These are phyloP conservation scores for Protobothrops flavoviridis DNA, from an alignment of 2,113 vertebrate species.

Conservation along the genomic window DNA sequence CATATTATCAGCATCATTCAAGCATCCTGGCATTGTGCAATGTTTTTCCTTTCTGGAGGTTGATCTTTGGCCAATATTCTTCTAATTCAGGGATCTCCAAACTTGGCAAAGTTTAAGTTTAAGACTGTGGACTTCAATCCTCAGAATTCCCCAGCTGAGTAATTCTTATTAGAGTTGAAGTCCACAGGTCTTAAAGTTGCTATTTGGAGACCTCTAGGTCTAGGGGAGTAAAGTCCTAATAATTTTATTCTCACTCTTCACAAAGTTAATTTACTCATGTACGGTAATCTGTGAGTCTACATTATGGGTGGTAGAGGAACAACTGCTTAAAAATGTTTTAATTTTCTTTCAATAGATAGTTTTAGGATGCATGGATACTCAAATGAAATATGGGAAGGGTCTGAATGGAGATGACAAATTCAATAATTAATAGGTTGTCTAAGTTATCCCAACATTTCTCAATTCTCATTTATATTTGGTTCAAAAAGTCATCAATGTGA, in stretches of 20 bases:
- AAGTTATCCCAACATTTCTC: background rate
- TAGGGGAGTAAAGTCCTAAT: too few relatives aligned
- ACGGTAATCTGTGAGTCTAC: too few relatives aligned
- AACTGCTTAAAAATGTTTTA: background rate
- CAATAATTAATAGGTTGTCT: background rate
- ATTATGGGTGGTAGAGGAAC: background rate
- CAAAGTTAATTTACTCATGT: too few relatives aligned
- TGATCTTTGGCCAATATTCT: background rate
- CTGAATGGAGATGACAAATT: background rate
- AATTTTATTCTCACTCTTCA: too few relatives aligned
- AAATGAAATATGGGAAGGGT: background rate
- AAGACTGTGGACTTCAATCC: background rate
- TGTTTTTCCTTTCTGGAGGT: background rate
- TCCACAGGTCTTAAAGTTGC: too few relatives aligned
- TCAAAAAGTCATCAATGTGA: slow-evolving; percentile 40
- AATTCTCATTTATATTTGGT: background rate
- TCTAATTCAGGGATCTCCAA: background rate
- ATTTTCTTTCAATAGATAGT: background rate
- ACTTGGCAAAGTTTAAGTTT: background rate
- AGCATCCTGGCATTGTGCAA: background rate
- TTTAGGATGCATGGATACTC: background rate
- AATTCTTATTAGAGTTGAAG: too few relatives aligned
- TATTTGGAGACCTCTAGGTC: too few relatives aligned
- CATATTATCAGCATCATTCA: background rate
- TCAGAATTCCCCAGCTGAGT: background rate